phyloP scores from a whole-genome alignment of 2,797 vertebrate genomes.

The Orientallactaga sibirica region DNA sequence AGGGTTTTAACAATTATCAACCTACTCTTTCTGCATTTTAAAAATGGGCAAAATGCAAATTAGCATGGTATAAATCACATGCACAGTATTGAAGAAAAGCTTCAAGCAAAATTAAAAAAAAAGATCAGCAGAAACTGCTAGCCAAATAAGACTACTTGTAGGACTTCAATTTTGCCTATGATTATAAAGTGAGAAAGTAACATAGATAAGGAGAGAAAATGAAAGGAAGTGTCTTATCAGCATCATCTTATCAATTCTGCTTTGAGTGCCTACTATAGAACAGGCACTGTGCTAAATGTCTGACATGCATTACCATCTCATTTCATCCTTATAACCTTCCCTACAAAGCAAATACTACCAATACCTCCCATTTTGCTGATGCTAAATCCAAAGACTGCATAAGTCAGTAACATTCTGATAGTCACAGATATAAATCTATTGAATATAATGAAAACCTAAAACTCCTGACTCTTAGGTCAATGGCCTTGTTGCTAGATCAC shows the following conservation, averaged over 20 bases:
- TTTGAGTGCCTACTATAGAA: neutral
- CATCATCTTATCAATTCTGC: neutral
- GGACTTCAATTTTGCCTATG: neutral
- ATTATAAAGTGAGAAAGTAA: slow-evolving; percentile 47
- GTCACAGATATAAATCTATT: slow-evolving; percentile 13
- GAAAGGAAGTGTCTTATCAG: slow-evolving; percentile 20
- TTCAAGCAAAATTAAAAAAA: slow-evolving; percentile 55
- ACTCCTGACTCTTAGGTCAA: slow-evolving; percentile 34
- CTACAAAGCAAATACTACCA: slow-evolving; percentile 20
- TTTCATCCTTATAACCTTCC: slow-evolving; percentile 43
- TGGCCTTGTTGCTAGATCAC: slow-evolving; percentile 31
- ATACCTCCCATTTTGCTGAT: neutral
- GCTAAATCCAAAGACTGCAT: slow-evolving; percentile 32
- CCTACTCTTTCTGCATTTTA: neutral
- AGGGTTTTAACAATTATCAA: slow-evolving; percentile 51
- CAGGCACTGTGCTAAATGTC: neutral
- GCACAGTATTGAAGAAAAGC: slow-evolving; percentile 49
- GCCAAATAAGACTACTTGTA: slow-evolving; percentile 13
- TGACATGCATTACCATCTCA: neutral
- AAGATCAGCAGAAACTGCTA: neutral
- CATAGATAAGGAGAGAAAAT: slow-evolving; percentile 22
- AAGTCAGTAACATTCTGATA: slow-evolving; percentile 23
- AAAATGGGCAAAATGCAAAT: slow-evolving; percentile 49
- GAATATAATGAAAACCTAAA: slow-evolving; percentile 39
- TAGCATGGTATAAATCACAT: neutral